These are phyloP conservation scores for Pimpla rufipes DNA, from an alignment of 2,888 invertebrate genomes.

Conservation along the genomic window DNA sequence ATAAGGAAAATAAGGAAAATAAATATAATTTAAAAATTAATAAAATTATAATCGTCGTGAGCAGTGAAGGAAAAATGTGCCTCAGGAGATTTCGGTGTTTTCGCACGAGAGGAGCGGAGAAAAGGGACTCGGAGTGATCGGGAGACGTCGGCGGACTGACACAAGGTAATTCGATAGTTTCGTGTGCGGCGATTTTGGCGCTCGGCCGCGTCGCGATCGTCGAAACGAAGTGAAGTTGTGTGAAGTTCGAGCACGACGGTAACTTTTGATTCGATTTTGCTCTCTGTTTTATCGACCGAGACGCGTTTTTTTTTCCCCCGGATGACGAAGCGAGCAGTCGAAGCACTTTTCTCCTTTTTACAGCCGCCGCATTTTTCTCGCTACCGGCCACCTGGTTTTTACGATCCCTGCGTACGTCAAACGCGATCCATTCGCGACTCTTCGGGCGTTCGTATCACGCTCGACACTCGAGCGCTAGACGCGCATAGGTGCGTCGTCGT, in stretches of 20 bases:
- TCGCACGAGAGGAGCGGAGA: constrained; percentile 31
- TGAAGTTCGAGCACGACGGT: no score
- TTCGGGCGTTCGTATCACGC: not conserved
- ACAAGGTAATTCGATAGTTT: constrained; percentile 67
- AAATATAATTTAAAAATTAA: no score
- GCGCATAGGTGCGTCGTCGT: constrained; percentile 28
- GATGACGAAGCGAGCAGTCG: no score
- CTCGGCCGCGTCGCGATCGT: no score
- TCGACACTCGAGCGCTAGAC: constrained; percentile 18
- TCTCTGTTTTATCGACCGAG: no score
- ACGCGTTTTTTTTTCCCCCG: no score
- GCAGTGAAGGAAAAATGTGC: constrained; percentile 46
- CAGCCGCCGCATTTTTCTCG: constrained; percentile 31
- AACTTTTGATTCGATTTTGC: no score
- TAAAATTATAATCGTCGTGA: constrained; percentile 47
- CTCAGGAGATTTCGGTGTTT: constrained; percentile 20
- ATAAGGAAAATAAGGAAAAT: no score
- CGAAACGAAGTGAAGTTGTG: no score
- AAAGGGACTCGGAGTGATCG: constrained; percentile 55
- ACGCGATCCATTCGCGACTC: constrained; percentile 38
- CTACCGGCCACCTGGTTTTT: constrained; percentile 31
- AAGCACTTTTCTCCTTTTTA: constrained; percentile 39
- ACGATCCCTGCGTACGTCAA: constrained; percentile 49
- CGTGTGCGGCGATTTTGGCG: not conserved
- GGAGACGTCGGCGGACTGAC: constrained; percentile 53